Evolutionary conservation across 2,797 vertebrate genomes (phyloP).

Genomic region (Euphonia xanthogaster): DNA sequence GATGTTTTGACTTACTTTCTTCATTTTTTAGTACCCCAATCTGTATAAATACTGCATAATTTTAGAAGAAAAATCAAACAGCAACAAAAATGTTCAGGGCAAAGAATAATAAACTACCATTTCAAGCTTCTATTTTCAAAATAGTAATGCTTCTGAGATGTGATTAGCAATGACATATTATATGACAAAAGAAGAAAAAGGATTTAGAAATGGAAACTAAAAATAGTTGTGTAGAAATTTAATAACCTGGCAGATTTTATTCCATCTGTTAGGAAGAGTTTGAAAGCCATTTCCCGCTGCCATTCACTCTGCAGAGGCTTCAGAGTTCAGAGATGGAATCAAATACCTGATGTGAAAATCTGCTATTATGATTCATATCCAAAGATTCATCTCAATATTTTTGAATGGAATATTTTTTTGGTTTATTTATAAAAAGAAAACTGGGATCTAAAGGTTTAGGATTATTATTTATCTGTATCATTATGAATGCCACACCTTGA

Average conservation of each 20-base stretch:
- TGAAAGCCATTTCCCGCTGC: conserved; percentile 69
- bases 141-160: conserved; percentile 48
- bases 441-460: neutral
- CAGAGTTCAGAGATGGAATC: conserved; percentile 59
- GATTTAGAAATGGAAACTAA: conserved; percentile 57
- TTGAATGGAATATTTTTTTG: neutral
- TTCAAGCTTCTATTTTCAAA: conserved; percentile 53
- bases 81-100: neutral
- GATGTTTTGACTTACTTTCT: neutral
- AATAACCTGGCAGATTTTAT: conserved; percentile 70
- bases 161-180: conserved; percentile 55
- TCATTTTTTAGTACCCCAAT: neutral
- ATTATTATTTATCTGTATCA: neutral
- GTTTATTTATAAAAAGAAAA: conserved; percentile 14
- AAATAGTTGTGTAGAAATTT: conserved; percentile 69
- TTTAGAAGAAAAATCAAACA: neutral
- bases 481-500: neutral
- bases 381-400: conserved; percentile 33
- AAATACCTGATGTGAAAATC: conserved; percentile 57
- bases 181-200: conserved; percentile 58
- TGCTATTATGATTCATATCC: conserved; percentile 55
- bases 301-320: conserved; percentile 26
- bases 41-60: neutral
- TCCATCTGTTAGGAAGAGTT: conserved; percentile 64
- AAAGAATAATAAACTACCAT: conserved; percentile 12